phyloP scores from a whole-genome alignment of 2,888 invertebrate species.

The Tinea pellionella region DNA sequence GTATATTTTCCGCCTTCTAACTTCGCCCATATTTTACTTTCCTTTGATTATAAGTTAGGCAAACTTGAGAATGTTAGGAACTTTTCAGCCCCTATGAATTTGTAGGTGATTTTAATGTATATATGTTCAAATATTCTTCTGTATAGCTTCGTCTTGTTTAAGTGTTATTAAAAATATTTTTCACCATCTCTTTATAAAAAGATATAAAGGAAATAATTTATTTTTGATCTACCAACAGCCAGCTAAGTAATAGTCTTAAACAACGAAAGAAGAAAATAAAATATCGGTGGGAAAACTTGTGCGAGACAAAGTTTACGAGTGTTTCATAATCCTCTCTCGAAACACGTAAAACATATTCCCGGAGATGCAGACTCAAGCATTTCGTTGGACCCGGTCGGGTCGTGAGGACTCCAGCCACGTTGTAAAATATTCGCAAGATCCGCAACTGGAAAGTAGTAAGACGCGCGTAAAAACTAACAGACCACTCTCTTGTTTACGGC shows the following conservation, averaged over 20 bases:
- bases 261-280: constrained; percentile 3
- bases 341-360: constrained; percentile 50
- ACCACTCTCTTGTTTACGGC: constrained; percentile 44
- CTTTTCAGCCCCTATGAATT: constrained; percentile 1
- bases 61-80: constrained; percentile 1
- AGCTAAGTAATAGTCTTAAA: background rate
- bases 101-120: background rate
- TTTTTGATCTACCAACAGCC: too few relatives aligned
- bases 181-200: too few relatives aligned
- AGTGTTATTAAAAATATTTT: too few relatives aligned
- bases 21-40: constrained; percentile 6
- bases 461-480: constrained; percentile 42
- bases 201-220: background rate
- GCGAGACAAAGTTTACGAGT: constrained; percentile 45
- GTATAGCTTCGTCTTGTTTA: background rate
- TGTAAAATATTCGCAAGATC: constrained; percentile 47
- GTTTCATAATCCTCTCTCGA: constrained; percentile 49
- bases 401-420: constrained; percentile 20
- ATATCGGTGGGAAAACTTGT: constrained; percentile 31
- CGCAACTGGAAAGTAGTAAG: constrained; percentile 36
- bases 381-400: constrained; percentile 36
- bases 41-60: constrained; percentile 5
- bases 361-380: constrained; percentile 45
- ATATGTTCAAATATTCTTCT: background rate
- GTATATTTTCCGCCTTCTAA: background rate